Base-by-base conservation (phyloP, 2,113 vertebrate species). In the Scopus umbretta region DNA sequence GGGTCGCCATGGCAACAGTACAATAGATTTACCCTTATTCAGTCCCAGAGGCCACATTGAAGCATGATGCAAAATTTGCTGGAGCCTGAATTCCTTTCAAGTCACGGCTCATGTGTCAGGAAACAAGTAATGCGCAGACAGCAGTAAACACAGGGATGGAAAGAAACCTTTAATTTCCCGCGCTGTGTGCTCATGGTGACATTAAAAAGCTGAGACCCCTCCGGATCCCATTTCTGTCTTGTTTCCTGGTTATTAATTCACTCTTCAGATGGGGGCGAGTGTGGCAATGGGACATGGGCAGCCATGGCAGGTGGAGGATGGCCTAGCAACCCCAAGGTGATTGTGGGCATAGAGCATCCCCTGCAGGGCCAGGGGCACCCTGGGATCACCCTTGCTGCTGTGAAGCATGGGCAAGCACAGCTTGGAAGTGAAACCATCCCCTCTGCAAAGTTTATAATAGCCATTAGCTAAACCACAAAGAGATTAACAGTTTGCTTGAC, bases 21-120 rank as follows among this genome's bases (percentile, higher is more conserved):
- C 98, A 99, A 99, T 99, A 98, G 98, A 98, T 98, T 98, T 98
- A 98, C 98, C 98, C 98, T 99, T 98, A 98, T 98, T 99, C 98
- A 98, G 97, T 99, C 99, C 98, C 98, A 98, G 98, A 98, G 98
- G 98, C 98, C 98, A 98, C 98, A 94, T 50, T 96, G 98, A 98
- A 98, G 98, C 59, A 50, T 36, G 10, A 97, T 97, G 96, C 96
- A 98, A 98, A 98, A 98, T 98, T 97, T 98, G 96, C 98, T 96
- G 93, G 94, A 96, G 96, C 95, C 97, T 98, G 97, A 98, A 98
- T 98, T 98, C 98, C 97, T 98, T 98, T 98, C 97, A 97, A 98
- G 97, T 98, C 98, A 96, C 97, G 98, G 97, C 97, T 98, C 97
- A 50, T 50, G 97, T 98, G 98, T 98, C 98, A 98, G 97, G 96